phyloP scores from a whole-genome alignment of 2,113 vertebrate species.

The Notechis scutatus region DNA sequence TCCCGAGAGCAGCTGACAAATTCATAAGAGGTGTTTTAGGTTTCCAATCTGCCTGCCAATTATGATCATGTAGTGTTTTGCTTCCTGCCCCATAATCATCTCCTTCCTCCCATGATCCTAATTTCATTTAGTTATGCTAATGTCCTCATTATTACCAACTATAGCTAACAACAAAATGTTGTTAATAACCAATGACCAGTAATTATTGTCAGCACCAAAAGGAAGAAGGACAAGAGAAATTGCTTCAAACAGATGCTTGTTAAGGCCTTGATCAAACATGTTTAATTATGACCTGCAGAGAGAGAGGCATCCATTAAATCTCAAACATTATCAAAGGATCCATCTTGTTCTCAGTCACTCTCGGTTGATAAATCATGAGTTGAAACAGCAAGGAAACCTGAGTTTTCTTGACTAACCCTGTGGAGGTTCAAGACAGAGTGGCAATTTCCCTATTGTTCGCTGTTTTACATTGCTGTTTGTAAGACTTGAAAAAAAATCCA shows the following conservation, averaged over 20 bases:
- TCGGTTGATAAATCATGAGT: slow-evolving; percentile 70
- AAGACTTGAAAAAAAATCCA: slow-evolving; percentile 58
- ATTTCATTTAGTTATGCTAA: slow-evolving; percentile 42
- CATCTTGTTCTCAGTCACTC: slow-evolving; percentile 56
- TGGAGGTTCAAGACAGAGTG: slow-evolving; percentile 63
- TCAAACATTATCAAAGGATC: slow-evolving; percentile 74
- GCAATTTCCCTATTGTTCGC: slow-evolving; percentile 50
- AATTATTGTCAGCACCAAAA: slow-evolving; percentile 37
- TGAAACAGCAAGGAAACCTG: slow-evolving; percentile 66
- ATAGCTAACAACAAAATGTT: slow-evolving; percentile 51
- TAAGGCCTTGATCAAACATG: slow-evolving; percentile 70
- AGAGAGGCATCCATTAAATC: slow-evolving; percentile 71
- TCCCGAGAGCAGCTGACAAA: not conserved
- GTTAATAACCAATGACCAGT: slow-evolving; percentile 63
- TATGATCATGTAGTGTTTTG: not conserved
- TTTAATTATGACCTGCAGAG: slow-evolving; percentile 76
- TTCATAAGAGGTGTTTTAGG: not conserved
- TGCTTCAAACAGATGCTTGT: slow-evolving; percentile 65
- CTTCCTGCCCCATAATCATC: not conserved
- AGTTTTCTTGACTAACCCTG: slow-evolving; percentile 71
- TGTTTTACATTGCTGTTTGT: slow-evolving; percentile 74
- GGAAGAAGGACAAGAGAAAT: slow-evolving; percentile 29
- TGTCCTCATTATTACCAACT: slow-evolving; percentile 36
- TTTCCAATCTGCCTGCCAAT: not conserved
- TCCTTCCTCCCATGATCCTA: slow-evolving; percentile 8